phyloP scores from a whole-genome alignment of 2,888 invertebrate genomes.

The Panopea generosa region DNA sequence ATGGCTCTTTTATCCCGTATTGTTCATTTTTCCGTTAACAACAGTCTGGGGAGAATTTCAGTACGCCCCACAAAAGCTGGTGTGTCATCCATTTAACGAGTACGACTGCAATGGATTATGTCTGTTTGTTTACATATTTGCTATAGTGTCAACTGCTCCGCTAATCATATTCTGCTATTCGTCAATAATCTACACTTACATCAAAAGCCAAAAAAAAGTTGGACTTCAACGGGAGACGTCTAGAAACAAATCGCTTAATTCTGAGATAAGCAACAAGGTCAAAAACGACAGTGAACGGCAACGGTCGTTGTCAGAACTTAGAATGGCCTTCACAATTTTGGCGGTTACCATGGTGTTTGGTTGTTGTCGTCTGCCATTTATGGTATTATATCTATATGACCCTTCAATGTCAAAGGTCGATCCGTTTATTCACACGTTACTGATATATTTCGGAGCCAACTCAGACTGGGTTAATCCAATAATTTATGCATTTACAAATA shows the following conservation, averaged over 20 bases:
- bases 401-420: slow-evolving; percentile 53
- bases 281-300: slow-evolving; percentile 44
- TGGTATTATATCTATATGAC: slow-evolving; percentile 55
- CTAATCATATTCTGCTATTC: slow-evolving; percentile 57
- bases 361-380: slow-evolving; percentile 57
- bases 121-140: slow-evolving; percentile 52
- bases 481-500: slow-evolving; percentile 59
- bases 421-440: slow-evolving; percentile 47
- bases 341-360: slow-evolving; percentile 58
- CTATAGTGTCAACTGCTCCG: slow-evolving; percentile 52
- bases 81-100: slow-evolving; percentile 63
- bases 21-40: slow-evolving; percentile 63
- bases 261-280: neutral
- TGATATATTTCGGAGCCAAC: slow-evolving; percentile 57
- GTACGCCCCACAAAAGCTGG: slow-evolving; percentile 62
- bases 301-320: slow-evolving; percentile 38
- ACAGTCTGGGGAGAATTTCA: slow-evolving; percentile 62
- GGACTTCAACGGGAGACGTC: slow-evolving; percentile 28
- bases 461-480: slow-evolving; percentile 65
- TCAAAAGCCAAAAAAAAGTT: slow-evolving; percentile 50
- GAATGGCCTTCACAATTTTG: slow-evolving; percentile 60
- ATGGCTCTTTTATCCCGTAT: slow-evolving; percentile 63
- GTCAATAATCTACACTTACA: slow-evolving; percentile 53
- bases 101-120: slow-evolving; percentile 55
- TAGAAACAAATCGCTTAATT: neutral